Evolutionary conservation across 1,140 invertebrate species (phyloP), one percentile per base, ranked within the genome.

Genomic region (Pectinophora gossypiella): DNA sequence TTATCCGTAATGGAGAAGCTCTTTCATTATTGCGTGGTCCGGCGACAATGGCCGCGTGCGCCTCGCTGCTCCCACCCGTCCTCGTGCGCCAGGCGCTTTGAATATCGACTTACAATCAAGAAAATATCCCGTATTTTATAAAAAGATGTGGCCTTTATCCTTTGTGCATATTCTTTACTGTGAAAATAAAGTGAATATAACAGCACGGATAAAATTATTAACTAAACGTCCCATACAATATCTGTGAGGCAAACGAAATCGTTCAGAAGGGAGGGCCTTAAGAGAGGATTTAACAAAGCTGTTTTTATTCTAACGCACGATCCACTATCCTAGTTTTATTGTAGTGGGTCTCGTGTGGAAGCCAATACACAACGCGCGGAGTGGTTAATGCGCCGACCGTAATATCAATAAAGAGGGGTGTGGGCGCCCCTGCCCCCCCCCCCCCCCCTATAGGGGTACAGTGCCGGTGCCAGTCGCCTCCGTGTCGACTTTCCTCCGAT

Each of bases 401-500:
- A 80, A 81, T 81, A 80, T 81, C 79, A 83, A 78, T 81, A 85
- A 81, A 85, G 76, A 75, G 70, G 65, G 60, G 65, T 35, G 51
- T 48, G 38, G 50, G 61, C 56, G 49, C 61, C 66, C 63, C 60
- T 64, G 62, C 64, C 61, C 64, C 72, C 65, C 63, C 64, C 61
- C 64, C 74, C 64, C 56, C 57, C 62, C 61, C 57, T 61, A 68
- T 68, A 74, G 77, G 36, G 36, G 36, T 6, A n/a, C n/a, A n/a
- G 36, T 9, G 6, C 36, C n/a, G n/a, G 36, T 16, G 13, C 36
- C 36, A 40, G 72, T 78, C 72, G 64, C 62, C 61, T 72, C 60
- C 67, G 64, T 64, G 65, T 73, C 67, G 71, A 73, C 70, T 78
- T 74, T 70, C 65, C 62, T 67, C 58, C 64, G 66, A 77, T 80